phyloP scores from a whole-genome alignment of 2,113 vertebrate species.

The Phyllostomus hastatus region DNA sequence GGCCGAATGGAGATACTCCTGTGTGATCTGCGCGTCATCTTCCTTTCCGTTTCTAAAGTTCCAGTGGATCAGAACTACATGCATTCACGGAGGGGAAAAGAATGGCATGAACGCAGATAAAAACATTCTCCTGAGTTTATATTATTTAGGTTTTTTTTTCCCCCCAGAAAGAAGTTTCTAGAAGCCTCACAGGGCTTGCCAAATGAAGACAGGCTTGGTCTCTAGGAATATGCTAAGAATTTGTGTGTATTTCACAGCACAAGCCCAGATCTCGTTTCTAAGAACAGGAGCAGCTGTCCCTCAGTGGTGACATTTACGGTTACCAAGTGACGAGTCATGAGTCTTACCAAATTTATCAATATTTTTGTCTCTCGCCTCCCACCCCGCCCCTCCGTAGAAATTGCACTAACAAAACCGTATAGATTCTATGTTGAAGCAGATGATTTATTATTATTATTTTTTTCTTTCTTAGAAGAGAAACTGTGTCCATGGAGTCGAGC shows the following conservation, averaged over 20 bases:
- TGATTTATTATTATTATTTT: neutral
- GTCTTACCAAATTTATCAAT: constrained; percentile 54
- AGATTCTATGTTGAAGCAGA: constrained; percentile 24
- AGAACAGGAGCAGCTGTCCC: constrained; percentile 9
- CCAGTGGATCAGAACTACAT: neutral
- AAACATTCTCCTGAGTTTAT: constrained; percentile 11
- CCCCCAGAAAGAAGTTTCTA: constrained; percentile 57
- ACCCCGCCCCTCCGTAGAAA: constrained; percentile 34
- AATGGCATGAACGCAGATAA: neutral
- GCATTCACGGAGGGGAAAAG: neutral
- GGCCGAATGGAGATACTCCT: neutral
- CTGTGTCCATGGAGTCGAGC: neutral
- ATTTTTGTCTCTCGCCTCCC: constrained; percentile 46
- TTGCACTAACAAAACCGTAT: constrained; percentile 40
- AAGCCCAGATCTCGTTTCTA: constrained; percentile 23
- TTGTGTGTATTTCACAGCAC: neutral
- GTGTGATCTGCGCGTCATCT: neutral
- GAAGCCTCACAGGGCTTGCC: constrained; percentile 39
- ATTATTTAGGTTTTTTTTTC: neutral
- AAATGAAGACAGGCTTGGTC: constrained; percentile 32
- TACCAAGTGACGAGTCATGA: constrained; percentile 7
- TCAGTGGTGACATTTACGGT: neutral
- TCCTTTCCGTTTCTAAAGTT: neutral
- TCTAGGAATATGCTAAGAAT: constrained; percentile 8
- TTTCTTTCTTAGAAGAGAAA: neutral